Percentiles rank a stretch among this genome's conserved stretches.
These are phyloP conservation scores for Drosophila simulans DNA, from an alignment of 1,140 invertebrate genomes.

Conservation along the genomic window DNA sequence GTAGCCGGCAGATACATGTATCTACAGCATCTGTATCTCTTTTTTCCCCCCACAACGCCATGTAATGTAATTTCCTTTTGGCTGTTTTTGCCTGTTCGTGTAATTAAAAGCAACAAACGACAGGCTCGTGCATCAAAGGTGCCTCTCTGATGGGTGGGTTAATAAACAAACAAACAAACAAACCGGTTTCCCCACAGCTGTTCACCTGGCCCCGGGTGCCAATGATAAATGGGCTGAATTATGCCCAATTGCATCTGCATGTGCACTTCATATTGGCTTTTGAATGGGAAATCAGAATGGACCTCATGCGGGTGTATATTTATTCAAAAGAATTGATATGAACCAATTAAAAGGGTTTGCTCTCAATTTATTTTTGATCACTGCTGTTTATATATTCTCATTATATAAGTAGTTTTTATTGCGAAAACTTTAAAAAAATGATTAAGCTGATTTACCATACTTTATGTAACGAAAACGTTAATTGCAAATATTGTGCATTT, in stretches of 20 bases:
- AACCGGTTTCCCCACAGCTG: conserved; percentile 20
- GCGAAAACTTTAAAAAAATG: too few species aligned
- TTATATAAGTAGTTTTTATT: background rate
- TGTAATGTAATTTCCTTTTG: conserved; percentile 51
- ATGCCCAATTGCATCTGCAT: conserved; percentile 53
- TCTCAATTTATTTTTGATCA: background rate
- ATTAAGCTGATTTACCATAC: too few species aligned
- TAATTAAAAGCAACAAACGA: conserved; percentile 76
- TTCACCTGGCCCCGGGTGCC: conserved; percentile 28
- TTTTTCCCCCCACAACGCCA: conserved; percentile 19
- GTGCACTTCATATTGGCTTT: conserved; percentile 34
- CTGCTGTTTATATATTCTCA: too few species aligned
- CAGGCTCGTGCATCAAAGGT: conserved; percentile 57
- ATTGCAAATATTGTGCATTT: too few species aligned
- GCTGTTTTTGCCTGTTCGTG: conserved; percentile 51
- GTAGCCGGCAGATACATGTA: conserved; percentile 49
- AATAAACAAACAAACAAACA: conserved; percentile 71
- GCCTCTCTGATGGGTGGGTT: conserved; percentile 50
- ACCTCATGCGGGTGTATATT: conserved; percentile 9
- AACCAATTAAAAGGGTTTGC: background rate
- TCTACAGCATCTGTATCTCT: conserved; percentile 22
- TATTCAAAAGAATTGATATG: conserved; percentile 14
- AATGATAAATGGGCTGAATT: conserved; percentile 62
- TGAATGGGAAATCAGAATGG: conserved; percentile 5
- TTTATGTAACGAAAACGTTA: too few species aligned